Evolutionary conservation across 2,888 invertebrate species (phyloP).

Genomic region (Xanthostigma xanthostigma): DNA sequence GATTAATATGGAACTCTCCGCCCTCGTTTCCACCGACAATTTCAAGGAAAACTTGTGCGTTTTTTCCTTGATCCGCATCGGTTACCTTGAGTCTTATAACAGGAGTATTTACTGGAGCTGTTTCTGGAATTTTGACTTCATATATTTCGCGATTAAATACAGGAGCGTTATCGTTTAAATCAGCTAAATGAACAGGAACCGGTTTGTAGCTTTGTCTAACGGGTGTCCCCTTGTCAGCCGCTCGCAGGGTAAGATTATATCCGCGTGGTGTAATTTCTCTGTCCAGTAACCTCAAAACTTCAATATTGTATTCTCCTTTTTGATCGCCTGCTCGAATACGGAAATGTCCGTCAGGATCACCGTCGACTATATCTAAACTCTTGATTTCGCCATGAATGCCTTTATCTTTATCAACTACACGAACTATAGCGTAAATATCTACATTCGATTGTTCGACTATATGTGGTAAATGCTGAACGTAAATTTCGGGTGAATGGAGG

Average conservation of each 20-base stretch:
- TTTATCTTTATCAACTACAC: constrained; percentile 66
- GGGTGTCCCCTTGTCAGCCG: constrained; percentile 70
- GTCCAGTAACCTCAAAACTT: constrained; percentile 61
- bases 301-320: constrained; percentile 61
- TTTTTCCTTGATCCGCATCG: constrained; percentile 70
- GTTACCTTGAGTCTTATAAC: constrained; percentile 74
- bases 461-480: constrained; percentile 63
- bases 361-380: constrained; percentile 69
- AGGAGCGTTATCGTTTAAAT: constrained; percentile 74
- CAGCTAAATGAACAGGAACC: constrained; percentile 66
- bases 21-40: constrained; percentile 88
- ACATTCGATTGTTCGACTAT: constrained; percentile 67
- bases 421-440: constrained; percentile 79
- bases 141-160: constrained; percentile 77
- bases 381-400: constrained; percentile 77
- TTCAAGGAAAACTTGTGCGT: constrained; percentile 71
- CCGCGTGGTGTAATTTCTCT: constrained; percentile 64
- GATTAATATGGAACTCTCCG: constrained; percentile 73
- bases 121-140: constrained; percentile 76
- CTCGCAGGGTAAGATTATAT: constrained; percentile 77
- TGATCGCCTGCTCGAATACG: constrained; percentile 49
- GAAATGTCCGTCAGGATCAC: constrained; percentile 83
- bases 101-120: constrained; percentile 76
- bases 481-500: constrained; percentile 71
- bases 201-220: constrained; percentile 63